Evolutionary conservation across 2,797 vertebrate genomes (phyloP), one percentile per base, ranked within the genome.

Genomic region (Pelochelys cantorii): DNA sequence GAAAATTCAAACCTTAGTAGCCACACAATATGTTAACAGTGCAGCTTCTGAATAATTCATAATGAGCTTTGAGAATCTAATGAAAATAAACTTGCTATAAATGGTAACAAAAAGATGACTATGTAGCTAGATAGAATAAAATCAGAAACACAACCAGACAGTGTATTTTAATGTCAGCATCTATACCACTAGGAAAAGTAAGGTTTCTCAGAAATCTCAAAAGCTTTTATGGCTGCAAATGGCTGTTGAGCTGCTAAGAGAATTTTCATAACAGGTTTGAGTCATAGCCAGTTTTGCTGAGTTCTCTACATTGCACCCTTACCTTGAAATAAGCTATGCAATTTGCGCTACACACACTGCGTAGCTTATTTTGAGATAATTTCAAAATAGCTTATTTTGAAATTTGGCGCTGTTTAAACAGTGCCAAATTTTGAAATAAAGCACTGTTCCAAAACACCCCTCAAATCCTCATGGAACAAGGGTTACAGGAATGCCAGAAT

Each of bases 31-130:
- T 52, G 71, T 48, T 79, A 83, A 71, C 5, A 65, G 5, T 65
- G n/a, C 25, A 68, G 81, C 11, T 9, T 68, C 52, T 90, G 29
- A 20, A 59, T 90, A 87, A 84, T 88, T 96, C 62, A 59, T 83
- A 93, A 91, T 81, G 91, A 53, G 62, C 42, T 93, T 91, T 94
- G 94, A 83, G 79, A 95, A 37, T 9, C 4, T n/a, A 62, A 37
- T 59, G 77, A 85, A 93, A 81, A 3, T 17, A 82, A 60, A n/a
- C 0, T 2, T 75, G 42, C 91, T 94, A 23, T 92, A 90, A 90
- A 14, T 81, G 11, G 4, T 57, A 88, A 11, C 18, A 88, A 59
- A 18, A 91, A 27, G 27, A 84, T 7, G 12, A 12, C 18, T 84
- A 17, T 62, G 3, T 54, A 94, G 91, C 79, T 86, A 53, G 7